phyloP scores from a whole-genome alignment of 1,140 invertebrate genomes.

The Eurosta solidaginis region DNA sequence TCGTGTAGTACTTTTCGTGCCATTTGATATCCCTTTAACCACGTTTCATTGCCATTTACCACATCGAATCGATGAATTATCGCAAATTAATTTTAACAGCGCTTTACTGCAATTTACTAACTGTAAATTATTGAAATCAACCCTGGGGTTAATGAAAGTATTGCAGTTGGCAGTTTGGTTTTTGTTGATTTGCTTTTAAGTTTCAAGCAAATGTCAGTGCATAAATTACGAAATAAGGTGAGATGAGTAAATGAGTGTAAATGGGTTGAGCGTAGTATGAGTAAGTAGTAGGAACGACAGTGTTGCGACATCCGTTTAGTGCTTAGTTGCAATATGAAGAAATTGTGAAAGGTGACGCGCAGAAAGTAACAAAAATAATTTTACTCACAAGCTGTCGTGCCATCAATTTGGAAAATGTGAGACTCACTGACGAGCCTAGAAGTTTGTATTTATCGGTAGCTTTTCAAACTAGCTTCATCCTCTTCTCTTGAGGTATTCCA shows the following conservation, averaged over 20 bases:
- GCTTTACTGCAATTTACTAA: neutral
- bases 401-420: no score
- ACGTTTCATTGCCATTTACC: constrained; percentile 9
- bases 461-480: no score
- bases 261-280: neutral
- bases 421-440: no score
- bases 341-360: no score
- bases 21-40: no score
- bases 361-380: no score
- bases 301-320: no score
- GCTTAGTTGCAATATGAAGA: no score
- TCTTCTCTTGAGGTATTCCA: no score
- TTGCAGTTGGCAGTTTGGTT: neutral
- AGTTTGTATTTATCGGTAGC: no score
- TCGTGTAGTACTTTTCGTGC: no score
- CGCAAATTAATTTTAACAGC: constrained; percentile 16
- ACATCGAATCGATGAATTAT: constrained; percentile 23
- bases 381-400: no score
- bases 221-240: neutral
- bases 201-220: neutral
- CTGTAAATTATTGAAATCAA: neutral
- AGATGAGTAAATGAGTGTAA: neutral
- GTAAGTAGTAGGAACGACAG: neutral
- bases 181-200: neutral
- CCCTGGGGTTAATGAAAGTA: neutral